Evolutionary conservation across 2,888 invertebrate species (phyloP).

Genomic region (Cheilosia soror): DNA sequence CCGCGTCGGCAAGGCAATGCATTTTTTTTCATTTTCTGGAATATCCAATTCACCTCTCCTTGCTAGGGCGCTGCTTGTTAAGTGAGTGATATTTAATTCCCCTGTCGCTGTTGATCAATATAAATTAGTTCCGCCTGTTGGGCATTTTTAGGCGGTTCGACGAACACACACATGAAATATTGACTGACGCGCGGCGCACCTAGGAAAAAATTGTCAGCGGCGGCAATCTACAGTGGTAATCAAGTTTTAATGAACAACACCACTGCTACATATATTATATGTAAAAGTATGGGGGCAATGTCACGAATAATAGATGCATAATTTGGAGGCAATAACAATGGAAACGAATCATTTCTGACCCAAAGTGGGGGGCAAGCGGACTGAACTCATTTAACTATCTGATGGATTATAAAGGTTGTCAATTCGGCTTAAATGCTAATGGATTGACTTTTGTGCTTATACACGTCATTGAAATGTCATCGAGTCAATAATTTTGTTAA

Average conservation of each 20-base stretch:
- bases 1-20: conserved; percentile 15
- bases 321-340: conserved; percentile 44
- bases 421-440: conserved; percentile 35
- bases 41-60: background rate
- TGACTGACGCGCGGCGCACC: conserved; percentile 14
- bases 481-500: conserved; percentile 38
- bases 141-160: conserved; percentile 72
- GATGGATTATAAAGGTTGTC: conserved; percentile 45
- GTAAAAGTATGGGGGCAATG: conserved; percentile 22
- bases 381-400: conserved; percentile 26
- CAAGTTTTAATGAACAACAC: conserved; percentile 52
- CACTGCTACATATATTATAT: conserved; percentile 52
- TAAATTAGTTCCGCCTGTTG: conserved; percentile 75
- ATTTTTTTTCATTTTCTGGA: background rate
- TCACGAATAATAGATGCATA: no score
- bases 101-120: conserved; percentile 71
- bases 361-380: background rate
- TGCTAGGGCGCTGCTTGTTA: conserved; percentile 50
- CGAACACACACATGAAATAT: conserved; percentile 60
- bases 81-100: conserved; percentile 72
- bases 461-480: conserved; percentile 58
- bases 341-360: conserved; percentile 33
- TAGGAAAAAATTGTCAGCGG: conserved; percentile 6
- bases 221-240: conserved; percentile 59
- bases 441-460: conserved; percentile 28